Conservation (phyloP, 37 sponge, comb jelly and placozoan species). For the Diacarnus erythraeanus region DNA sequence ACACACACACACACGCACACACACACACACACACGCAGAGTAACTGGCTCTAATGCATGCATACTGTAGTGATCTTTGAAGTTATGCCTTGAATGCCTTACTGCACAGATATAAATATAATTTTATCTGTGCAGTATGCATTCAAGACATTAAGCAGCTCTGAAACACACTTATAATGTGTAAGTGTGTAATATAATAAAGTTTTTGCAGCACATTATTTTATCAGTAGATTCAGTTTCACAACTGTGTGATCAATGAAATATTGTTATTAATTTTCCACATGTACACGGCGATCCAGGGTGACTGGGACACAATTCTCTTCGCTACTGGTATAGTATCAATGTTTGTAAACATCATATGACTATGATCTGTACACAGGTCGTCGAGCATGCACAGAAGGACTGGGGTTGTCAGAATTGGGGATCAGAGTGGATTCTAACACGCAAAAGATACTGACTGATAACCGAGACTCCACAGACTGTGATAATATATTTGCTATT, state of each 20-base stretch:
- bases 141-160: too few species aligned
- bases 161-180: too few species aligned
- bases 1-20: constrained; percentile 19
- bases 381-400: constrained; percentile 51
- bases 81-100: too few species aligned
- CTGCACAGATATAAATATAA: too few species aligned
- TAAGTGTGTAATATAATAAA: too few species aligned
- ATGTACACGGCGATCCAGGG: too few species aligned
- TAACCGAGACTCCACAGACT: constrained; percentile 54
- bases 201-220: too few species aligned
- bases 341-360: background rate
- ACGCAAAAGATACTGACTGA: constrained; percentile 33
- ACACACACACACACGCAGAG: constrained; percentile 17
- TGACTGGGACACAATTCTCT: constrained; percentile 71
- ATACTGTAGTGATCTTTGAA: too few species aligned
- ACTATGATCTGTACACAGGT: constrained; percentile 39
- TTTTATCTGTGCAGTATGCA: too few species aligned
- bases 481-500: constrained; percentile 78
- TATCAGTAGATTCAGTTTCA: too few species aligned
- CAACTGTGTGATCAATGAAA: too few species aligned
- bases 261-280: too few species aligned
- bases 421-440: constrained; percentile 51
- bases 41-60: constrained; percentile 24
- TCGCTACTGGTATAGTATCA: constrained; percentile 79
- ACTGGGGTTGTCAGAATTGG: constrained; percentile 57